These are phyloP conservation scores for Busseola fusca DNA, from an alignment of 2,888 invertebrate genomes.

Conservation along the genomic window DNA sequence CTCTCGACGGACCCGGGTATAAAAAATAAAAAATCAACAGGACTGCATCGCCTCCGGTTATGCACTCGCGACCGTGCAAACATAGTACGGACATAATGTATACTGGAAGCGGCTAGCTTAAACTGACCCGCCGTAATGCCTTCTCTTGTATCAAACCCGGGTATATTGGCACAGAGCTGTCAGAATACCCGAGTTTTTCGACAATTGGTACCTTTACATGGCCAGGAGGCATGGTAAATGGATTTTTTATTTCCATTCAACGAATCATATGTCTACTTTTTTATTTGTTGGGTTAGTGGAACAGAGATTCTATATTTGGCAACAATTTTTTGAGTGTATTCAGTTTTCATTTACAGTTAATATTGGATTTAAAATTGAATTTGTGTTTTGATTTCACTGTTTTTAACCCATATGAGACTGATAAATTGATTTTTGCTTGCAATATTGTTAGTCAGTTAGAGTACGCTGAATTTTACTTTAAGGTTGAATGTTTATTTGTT, in stretches of 20 bases:
- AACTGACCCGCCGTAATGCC: slow-evolving; percentile 52
- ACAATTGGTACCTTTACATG: slow-evolving; percentile 69
- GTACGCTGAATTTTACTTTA: slow-evolving; percentile 7
- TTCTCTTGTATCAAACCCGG: slow-evolving; percentile 40
- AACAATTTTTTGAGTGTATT: slow-evolving; percentile 43
- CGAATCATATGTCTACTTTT: slow-evolving; percentile 71
- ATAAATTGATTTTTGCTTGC: slow-evolving; percentile 10
- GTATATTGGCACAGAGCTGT: slow-evolving; percentile 54
- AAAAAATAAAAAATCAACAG: slow-evolving; percentile 78
- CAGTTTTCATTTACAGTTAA: slow-evolving; percentile 38
- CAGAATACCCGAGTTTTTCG: slow-evolving; percentile 60
- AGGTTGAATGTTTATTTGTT: slow-evolving; percentile 2
- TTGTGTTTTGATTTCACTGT: slow-evolving; percentile 10
- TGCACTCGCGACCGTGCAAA: slow-evolving; percentile 75
- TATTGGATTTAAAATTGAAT: slow-evolving; percentile 43
- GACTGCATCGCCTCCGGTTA: slow-evolving; percentile 76
- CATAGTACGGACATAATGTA: slow-evolving; percentile 65
- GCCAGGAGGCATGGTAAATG: slow-evolving; percentile 72
- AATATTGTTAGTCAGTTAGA: slow-evolving; percentile 22
- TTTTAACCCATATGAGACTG: slow-evolving; percentile 13
- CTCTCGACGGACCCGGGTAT: slow-evolving; percentile 74
- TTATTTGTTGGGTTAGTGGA: slow-evolving; percentile 53
- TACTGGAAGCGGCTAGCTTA: slow-evolving; percentile 54
- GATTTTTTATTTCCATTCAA: slow-evolving; percentile 72
- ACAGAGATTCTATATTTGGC: slow-evolving; percentile 40